Conservation (phyloP, 35 echinoderm and acorn worm genomes). For the Ophiothrix spiculata region DNA sequence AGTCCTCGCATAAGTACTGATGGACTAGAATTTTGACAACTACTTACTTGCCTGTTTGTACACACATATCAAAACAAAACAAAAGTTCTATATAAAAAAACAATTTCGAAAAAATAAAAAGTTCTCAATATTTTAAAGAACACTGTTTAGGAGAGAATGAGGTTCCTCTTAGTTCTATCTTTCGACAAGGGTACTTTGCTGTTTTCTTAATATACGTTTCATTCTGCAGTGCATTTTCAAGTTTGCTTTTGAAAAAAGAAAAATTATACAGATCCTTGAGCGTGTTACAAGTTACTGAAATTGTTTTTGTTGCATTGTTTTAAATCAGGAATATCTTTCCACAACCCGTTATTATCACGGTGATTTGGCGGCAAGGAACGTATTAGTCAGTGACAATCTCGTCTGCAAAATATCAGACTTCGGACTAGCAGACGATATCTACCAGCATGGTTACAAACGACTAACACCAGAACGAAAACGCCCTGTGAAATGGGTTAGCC, state of each 20-base stretch:
- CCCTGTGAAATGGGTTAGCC: constrained; percentile 86
- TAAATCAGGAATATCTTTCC: constrained; percentile 66
- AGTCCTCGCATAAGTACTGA: no score
- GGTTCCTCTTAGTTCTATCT: not conserved
- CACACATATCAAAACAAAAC: no score
- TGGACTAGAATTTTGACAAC: no score
- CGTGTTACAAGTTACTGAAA: not conserved
- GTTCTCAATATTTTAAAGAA: no score
- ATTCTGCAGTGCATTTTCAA: not conserved
- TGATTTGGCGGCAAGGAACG: constrained; percentile 82
- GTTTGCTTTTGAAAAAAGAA: not conserved
- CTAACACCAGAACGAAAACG: constrained; percentile 65
- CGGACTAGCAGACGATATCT: constrained; percentile 83
- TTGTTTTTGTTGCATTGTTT: constrained; percentile 23
- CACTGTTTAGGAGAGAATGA: not conserved
- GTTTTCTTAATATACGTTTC: not conserved
- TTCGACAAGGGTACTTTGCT: not conserved
- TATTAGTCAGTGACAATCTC: constrained; percentile 67
- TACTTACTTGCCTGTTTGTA: no score
- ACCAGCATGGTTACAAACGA: constrained; percentile 76
- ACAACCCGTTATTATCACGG: constrained; percentile 80
- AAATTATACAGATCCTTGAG: not conserved
- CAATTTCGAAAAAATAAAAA: no score
- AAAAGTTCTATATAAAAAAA: no score
- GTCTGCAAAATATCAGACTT: constrained; percentile 89